phyloP scores from a whole-genome alignment of 53 echinoderm and acorn worm species.

The Astropecten irregularis region DNA sequence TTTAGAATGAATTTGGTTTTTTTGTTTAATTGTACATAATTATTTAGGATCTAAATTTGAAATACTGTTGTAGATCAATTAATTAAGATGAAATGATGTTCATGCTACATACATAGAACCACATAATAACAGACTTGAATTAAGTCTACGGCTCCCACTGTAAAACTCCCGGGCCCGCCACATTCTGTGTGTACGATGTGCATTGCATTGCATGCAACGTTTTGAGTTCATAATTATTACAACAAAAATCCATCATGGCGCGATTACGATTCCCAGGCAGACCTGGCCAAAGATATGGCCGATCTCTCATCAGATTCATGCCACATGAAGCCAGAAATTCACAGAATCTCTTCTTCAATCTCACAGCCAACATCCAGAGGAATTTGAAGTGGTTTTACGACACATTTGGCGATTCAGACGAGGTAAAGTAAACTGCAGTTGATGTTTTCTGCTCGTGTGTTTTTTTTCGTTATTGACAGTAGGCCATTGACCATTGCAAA shows the following conservation, averaged over 20 bases:
- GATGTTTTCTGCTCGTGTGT: no score
- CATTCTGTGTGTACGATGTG: not conserved
- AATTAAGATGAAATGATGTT: no score
- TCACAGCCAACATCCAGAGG: constrained; percentile 86
- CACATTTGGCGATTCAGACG: constrained; percentile 94
- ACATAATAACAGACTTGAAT: no score
- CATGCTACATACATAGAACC: no score
- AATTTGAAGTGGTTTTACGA: constrained; percentile 95
- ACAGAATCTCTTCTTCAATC: constrained; percentile 76
- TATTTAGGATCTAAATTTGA: no score
- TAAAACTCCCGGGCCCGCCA: not conserved
- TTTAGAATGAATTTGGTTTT: no score
- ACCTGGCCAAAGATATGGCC: constrained; percentile 90
- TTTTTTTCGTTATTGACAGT: no score
- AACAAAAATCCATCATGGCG: constrained; percentile 67
- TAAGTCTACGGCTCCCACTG: no score
- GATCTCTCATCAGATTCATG: constrained; percentile 86
- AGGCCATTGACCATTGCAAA: no score
- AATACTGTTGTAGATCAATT: no score
- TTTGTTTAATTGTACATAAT: no score
- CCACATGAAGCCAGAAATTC: constrained; percentile 83
- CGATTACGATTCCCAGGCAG: constrained; percentile 93
- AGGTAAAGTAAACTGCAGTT: constrained; percentile 82
- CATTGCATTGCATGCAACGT: no score
- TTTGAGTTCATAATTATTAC: not conserved